Conservation (phyloP, 2,797 vertebrate species). For the Esox masquinongy region DNA sequence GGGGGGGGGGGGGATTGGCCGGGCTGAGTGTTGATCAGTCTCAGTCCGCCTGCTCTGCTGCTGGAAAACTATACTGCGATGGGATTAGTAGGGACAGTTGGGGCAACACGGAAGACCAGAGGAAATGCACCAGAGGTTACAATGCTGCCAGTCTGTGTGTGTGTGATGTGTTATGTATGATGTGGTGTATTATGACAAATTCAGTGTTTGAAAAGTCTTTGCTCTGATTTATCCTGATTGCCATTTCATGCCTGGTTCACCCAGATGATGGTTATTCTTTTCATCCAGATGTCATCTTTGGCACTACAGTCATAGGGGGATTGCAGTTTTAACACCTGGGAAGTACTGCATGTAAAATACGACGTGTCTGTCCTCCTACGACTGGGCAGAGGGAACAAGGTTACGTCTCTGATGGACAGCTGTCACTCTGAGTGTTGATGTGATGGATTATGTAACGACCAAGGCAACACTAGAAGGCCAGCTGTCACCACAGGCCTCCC, state of each 20-base stretch:
- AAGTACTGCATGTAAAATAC: constrained; percentile 21
- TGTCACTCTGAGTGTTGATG: constrained; percentile 33
- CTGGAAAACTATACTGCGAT: constrained; percentile 65
- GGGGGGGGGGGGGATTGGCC: constrained; percentile 17
- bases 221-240: constrained; percentile 72
- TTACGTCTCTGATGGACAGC: constrained; percentile 33
- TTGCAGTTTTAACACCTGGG: background rate
- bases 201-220: constrained; percentile 64
- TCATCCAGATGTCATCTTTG: constrained; percentile 17
- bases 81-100: constrained; percentile 67
- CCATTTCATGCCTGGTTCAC: constrained; percentile 64
- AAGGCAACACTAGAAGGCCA: constrained; percentile 52
- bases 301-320: background rate
- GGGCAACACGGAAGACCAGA: constrained; percentile 46
- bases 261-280: constrained; percentile 52
- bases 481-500: constrained; percentile 54
- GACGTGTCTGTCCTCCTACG: constrained; percentile 21
- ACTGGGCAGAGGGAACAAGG: background rate
- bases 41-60: constrained; percentile 14
- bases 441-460: constrained; percentile 59
- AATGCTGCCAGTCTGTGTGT: background rate
- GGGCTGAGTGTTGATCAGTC: constrained; percentile 54
- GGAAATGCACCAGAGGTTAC: too few relatives aligned
- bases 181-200: constrained; percentile 18
- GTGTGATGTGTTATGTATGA: constrained; percentile 61